These are phyloP conservation scores for Anomalospiza imberbis DNA, from an alignment of 2,797 vertebrate genomes.

Conservation along the genomic window DNA sequence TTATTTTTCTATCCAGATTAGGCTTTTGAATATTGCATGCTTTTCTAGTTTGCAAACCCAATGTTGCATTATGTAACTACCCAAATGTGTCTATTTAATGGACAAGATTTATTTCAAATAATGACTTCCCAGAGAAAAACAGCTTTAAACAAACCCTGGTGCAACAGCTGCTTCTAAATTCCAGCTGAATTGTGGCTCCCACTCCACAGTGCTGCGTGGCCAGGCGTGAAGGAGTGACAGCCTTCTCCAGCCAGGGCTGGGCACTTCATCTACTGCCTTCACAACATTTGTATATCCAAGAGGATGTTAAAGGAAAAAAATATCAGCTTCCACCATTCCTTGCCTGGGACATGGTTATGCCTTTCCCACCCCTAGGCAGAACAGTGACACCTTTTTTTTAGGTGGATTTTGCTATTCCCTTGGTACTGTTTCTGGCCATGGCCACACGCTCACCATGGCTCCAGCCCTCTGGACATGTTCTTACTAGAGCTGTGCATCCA, in stretches of 20 bases:
- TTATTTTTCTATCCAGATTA: slow-evolving; percentile 17
- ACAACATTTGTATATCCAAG: background rate
- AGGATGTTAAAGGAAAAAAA: background rate
- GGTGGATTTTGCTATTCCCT: background rate
- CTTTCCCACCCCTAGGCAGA: background rate
- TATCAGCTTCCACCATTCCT: background rate
- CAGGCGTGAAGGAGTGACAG: background rate
- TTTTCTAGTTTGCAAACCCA: background rate
- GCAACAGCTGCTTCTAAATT: slow-evolving; percentile 7
- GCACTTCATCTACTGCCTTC: background rate
- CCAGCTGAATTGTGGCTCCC: background rate
- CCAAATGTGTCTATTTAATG: background rate
- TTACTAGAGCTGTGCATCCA: background rate
- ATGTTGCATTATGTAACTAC: background rate
- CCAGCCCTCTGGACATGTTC: background rate
- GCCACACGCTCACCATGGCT: background rate
- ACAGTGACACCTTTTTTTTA: background rate
- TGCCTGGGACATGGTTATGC: background rate
- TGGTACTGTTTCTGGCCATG: background rate
- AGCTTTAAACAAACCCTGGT: background rate
- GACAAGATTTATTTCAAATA: slow-evolving; percentile 17
- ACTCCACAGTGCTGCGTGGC: accelerated
- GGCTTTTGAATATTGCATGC: background rate
- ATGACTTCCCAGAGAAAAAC: background rate
- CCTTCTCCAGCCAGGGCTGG: background rate